Evolutionary conservation across 2,797 vertebrate genomes (phyloP).

Genomic region (Sebastiscus tertius): DNA sequence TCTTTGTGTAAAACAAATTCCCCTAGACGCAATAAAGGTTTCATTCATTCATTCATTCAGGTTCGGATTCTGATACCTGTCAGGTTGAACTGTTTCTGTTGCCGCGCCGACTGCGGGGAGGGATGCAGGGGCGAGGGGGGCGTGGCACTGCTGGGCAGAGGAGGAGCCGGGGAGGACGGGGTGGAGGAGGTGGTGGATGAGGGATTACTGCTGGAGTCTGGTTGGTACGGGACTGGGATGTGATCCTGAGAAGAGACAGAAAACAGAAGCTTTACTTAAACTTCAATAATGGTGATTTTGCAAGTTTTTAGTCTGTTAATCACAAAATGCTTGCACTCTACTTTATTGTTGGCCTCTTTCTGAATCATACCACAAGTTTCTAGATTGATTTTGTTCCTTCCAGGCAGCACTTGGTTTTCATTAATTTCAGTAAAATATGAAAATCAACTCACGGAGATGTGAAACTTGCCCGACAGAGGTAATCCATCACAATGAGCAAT

Average conservation of each 20-base stretch:
- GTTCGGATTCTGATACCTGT: constrained; percentile 84
- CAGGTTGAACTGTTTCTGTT: constrained; percentile 96
- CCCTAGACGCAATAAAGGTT: no score
- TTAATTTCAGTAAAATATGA: constrained; percentile 39
- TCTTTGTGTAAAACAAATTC: no score
- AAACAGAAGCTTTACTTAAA: neutral
- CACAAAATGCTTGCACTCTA: neutral
- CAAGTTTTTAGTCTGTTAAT: constrained; percentile 1
- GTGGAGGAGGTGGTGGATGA: constrained; percentile 98
- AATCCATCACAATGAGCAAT: constrained; percentile 57
- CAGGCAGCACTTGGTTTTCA: constrained; percentile 46
- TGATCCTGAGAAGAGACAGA: constrained; percentile 87
- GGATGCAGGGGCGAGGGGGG: constrained; percentile 96
- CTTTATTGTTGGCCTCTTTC: constrained; percentile 12
- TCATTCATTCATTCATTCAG: neutral
- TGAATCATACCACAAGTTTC: constrained; percentile 20
- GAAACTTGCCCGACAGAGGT: constrained; percentile 34
- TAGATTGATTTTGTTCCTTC: constrained; percentile 53
- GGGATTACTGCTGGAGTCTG: constrained; percentile 98
- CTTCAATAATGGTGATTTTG: neutral
- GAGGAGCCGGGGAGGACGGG: constrained; percentile 94
- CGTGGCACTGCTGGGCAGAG: constrained; percentile 93
- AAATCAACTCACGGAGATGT: constrained; percentile 35
- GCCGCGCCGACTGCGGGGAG: constrained; percentile 92
- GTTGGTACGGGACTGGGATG: constrained; percentile 96